These are phyloP conservation scores for Leptarthrus brevirostris DNA, from an alignment of 2,888 invertebrate species.

Conservation along the genomic window DNA sequence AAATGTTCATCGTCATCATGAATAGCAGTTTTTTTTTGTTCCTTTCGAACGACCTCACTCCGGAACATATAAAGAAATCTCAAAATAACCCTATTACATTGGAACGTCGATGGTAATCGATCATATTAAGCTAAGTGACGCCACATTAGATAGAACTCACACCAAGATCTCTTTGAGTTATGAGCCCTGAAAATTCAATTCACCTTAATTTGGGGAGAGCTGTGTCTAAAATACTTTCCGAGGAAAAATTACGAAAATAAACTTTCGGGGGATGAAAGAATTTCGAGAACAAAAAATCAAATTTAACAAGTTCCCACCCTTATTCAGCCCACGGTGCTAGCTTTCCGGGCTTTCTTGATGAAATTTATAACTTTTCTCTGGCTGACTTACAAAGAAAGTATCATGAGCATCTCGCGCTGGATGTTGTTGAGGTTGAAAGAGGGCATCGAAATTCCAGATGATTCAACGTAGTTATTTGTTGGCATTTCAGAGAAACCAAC, in stretches of 20 bases:
- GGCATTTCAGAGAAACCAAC: no score
- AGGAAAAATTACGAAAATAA: conserved; percentile 30
- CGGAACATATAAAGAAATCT: conserved; percentile 20
- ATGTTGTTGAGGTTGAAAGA: no score
- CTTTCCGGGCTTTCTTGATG: no score
- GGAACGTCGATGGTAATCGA: not conserved
- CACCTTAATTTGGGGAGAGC: not conserved
- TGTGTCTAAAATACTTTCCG: not conserved
- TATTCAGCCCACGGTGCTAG: no score
- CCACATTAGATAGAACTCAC: not conserved
- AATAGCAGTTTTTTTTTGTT: no score
- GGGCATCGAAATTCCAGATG: no score
- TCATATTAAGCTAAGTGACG: conserved; percentile 17
- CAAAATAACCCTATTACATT: not conserved
- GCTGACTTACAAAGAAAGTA: no score
- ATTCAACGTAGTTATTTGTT: no score
- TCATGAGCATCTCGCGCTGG: no score
- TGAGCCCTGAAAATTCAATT: not conserved
- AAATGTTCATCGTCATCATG: not conserved
- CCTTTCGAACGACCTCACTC: not conserved
- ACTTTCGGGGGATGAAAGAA: not conserved
- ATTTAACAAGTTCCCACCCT: conserved; percentile 22
- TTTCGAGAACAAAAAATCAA: conserved; percentile 2
- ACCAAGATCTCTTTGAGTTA: not conserved
- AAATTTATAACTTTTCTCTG: no score